These are phyloP conservation scores for Centropristis striata DNA, from an alignment of 2,113 vertebrate genomes.

Conservation along the genomic window DNA sequence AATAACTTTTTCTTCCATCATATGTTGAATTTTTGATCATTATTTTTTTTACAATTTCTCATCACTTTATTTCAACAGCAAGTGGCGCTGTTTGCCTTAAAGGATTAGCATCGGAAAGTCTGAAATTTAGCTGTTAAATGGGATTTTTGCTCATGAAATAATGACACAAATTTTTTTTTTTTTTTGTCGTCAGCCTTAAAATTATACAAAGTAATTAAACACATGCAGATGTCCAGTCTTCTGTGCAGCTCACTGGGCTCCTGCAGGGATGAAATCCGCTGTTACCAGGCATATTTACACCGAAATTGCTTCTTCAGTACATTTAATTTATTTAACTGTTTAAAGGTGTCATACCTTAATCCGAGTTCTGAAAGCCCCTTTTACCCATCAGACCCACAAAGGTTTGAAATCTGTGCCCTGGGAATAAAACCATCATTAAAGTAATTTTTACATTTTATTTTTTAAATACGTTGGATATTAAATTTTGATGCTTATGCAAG, in stretches of 20 bases:
- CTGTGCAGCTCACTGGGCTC: constrained; percentile 20
- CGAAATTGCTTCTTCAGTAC: background rate
- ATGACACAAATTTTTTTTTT: background rate
- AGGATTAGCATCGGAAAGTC: fast-evolving
- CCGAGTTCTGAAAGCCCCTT: constrained; percentile 82
- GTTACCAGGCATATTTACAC: constrained; percentile 26
- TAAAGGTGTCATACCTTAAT: constrained; percentile 84
- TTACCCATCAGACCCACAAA: constrained; percentile 96
- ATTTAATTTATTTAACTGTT: background rate
- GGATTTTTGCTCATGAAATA: background rate
- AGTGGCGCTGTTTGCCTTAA: constrained; percentile 10
- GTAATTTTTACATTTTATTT: background rate
- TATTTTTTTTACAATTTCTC: background rate
- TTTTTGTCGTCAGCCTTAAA: background rate
- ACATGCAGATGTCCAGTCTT: background rate
- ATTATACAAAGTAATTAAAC: background rate
- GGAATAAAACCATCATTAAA: constrained; percentile 1
- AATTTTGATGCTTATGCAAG: background rate
- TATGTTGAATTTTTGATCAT: too few relatives aligned
- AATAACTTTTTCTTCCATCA: too few relatives aligned
- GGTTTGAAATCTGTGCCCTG: constrained; percentile 91
- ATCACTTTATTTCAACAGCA: constrained; percentile 17
- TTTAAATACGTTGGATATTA: too few relatives aligned
- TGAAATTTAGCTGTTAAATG: fast-evolving
- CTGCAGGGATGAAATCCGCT: constrained; percentile 43